phyloP scores from a whole-genome alignment of 2,888 invertebrate genomes.

The Eristalis pertinax region DNA sequence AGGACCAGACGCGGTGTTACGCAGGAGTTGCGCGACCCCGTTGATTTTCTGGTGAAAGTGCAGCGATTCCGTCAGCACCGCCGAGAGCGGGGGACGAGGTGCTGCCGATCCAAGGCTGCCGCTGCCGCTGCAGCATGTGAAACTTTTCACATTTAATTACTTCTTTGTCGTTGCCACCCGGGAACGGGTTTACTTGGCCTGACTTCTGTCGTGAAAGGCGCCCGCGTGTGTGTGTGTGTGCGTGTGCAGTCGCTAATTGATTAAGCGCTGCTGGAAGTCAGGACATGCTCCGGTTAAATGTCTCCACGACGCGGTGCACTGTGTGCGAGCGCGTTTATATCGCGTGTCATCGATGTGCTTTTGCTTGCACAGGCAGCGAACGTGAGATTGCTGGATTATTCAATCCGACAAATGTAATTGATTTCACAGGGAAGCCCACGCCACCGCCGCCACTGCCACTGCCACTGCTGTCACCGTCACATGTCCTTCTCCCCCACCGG shows the following conservation, averaged over 20 bases:
- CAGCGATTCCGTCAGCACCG: slow-evolving; percentile 50
- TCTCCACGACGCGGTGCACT: slow-evolving; percentile 18
- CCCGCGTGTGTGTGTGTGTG: neutral
- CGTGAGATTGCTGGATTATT: slow-evolving; percentile 62
- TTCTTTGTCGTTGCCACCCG: slow-evolving; percentile 67
- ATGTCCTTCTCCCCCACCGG: neutral
- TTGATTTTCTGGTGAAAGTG: slow-evolving; percentile 58
- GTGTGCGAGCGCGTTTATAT: slow-evolving; percentile 52
- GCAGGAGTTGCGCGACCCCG: slow-evolving; percentile 42
- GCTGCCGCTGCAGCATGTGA: slow-evolving; percentile 71
- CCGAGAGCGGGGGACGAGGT: slow-evolving; percentile 8
- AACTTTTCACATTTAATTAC: slow-evolving; percentile 72
- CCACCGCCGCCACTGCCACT: neutral
- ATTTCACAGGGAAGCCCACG: slow-evolving; percentile 41
- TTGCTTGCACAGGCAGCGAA: slow-evolving; percentile 18
- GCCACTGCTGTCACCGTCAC: neutral
- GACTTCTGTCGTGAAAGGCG: slow-evolving; percentile 50
- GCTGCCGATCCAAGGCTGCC: slow-evolving; percentile 67
- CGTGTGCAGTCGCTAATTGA: slow-evolving; percentile 63
- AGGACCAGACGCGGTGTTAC: slow-evolving; percentile 8
- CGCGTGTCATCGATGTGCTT: slow-evolving; percentile 69
- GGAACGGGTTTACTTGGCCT: slow-evolving; percentile 66
- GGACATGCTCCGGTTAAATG: slow-evolving; percentile 41
- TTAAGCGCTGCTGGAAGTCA: slow-evolving; percentile 66
- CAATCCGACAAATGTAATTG: slow-evolving; percentile 61